These are phyloP conservation scores for Leucopternis melanops DNA, from an alignment of 2,113 vertebrate genomes.

Conservation along the genomic window DNA sequence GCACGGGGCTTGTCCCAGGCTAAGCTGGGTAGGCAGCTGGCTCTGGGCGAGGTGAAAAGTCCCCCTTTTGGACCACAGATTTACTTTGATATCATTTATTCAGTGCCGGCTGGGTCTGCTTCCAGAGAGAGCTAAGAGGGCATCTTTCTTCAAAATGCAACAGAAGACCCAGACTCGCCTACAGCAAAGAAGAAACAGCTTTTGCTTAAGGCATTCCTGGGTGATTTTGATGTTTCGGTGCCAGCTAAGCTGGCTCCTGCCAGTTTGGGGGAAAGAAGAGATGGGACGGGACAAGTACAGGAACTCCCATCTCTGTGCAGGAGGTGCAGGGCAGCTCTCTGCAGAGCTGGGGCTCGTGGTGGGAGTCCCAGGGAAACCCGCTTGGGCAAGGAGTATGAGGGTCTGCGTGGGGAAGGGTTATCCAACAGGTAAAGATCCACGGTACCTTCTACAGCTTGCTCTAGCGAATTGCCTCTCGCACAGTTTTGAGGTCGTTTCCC, in stretches of 20 bases:
- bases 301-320: neutral
- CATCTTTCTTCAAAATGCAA: neutral
- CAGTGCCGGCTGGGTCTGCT: neutral
- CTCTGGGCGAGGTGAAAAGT: neutral
- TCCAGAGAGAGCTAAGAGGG: neutral
- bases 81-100: neutral
- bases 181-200: neutral
- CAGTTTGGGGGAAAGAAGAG: neutral
- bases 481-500: neutral
- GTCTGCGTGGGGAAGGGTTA: neutral
- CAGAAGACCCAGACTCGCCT: neutral
- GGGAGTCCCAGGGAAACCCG: rapidly evolving
- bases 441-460: neutral
- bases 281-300: neutral
- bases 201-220: neutral
- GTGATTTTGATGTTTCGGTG: neutral
- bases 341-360: rapidly evolving
- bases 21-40: neutral
- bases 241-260: neutral
- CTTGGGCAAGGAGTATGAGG: neutral
- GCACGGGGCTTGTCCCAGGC: neutral
- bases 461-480: neutral
- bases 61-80: neutral
- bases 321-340: too few relatives aligned
- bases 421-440: neutral